These are phyloP conservation scores for Chiroxiphia lanceolata DNA, from an alignment of 2,797 vertebrate species.

Conservation along the genomic window DNA sequence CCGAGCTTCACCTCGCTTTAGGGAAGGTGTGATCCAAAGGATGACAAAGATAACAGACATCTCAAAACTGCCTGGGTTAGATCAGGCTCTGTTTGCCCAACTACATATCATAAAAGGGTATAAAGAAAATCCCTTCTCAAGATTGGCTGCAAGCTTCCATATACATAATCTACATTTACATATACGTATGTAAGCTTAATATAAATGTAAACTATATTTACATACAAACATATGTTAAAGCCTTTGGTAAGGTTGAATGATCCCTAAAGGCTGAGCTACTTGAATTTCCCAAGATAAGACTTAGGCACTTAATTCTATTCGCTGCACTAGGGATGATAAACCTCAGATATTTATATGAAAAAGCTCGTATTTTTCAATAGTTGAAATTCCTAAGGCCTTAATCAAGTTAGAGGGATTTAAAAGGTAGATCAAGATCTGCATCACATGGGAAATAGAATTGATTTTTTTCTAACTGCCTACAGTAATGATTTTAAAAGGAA, in stretches of 20 bases:
- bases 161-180: background rate
- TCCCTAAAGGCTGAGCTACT: background rate
- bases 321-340: background rate
- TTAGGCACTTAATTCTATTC: background rate
- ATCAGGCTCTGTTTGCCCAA: background rate
- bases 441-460: background rate
- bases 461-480: background rate
- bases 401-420: constrained; percentile 39
- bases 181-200: background rate
- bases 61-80: background rate
- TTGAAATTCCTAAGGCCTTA: constrained; percentile 2
- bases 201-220: background rate
- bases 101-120: background rate
- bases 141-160: background rate
- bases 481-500: background rate
- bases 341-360: background rate
- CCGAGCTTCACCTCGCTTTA: background rate
- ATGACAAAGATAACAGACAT: background rate
- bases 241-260: background rate
- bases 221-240: background rate
- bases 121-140: background rate
- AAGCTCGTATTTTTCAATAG: background rate
- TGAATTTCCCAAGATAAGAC: background rate
- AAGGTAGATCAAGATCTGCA: constrained; percentile 5
- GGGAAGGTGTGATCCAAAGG: background rate